Evolutionary conservation across 2,113 vertebrate species (phyloP), one percentile per base, ranked within the genome.

Genomic region (Forbesichthys papilliferus): DNA sequence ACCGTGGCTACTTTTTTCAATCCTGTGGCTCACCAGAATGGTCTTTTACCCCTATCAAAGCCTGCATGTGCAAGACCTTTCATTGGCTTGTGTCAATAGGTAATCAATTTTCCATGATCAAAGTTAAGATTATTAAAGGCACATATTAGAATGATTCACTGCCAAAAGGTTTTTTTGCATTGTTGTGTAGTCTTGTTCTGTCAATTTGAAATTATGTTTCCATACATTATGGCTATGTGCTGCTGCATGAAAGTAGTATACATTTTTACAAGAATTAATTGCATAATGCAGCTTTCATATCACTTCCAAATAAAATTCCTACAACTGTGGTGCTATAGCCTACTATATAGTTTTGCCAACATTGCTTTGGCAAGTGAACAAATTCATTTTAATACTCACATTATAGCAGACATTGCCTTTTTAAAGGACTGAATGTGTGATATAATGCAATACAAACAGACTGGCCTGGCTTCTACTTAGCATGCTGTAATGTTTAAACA

Each of bases 21-120:
- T 79, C 84, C 85, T 91, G 92, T 65, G 92, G 93, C 84, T 89
- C 64, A 89, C 92, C 91, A 91, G 86, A 89, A 91, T 90, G 89
- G 91, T 88, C 85, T 78, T 91, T 89, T 60, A 78, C 85, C 84
- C 84, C 82, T 88, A 89, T 90, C 89, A 91, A 92, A 92, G 92
- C 78, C 66, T 87, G 84, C 85, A 88, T 90, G 85, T 85, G 87
- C 87, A 87, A 83, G 88, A 90, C 86, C 83, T 88, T 83, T 87
- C 73, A 64, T 79, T 88, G 80, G 82, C 85, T 89, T 83, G 74
- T 74, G 85, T 82, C 79, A 79, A 66, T 75, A 81, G 77, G 79
- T 81, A 80, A 78, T 59, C 61, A 46, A 63, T 49, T 62, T 74
- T 65, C 74, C 68, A 81, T 84, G 79, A 78, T 78, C 81, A 85